Evolutionary conservation across 1,140 invertebrate species (phyloP), one percentile per base, ranked within the genome.

Genomic region (Plectrocnemia conspersa): DNA sequence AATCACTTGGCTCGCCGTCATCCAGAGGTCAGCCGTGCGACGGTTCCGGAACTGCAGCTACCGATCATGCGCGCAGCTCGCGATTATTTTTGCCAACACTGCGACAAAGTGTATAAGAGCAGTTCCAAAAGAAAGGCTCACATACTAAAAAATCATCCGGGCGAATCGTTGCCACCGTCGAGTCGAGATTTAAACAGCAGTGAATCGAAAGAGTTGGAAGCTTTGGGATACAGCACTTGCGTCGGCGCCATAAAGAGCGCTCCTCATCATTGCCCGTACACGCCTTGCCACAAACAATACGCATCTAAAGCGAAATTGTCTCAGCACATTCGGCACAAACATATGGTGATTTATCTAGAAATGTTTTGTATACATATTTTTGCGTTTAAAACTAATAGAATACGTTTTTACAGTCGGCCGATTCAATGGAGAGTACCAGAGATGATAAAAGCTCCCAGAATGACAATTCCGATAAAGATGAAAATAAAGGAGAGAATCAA

Each of bases 1-100:
- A 92, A 93, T 71, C 89, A 92, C 71, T 73, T 91, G 47, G 87
- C 86, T n/a, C 89, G 88, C 66, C 70, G 86, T 33, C 89, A 92
- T 74, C 88, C 89, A 0, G 85, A 88, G 54, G 79, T 89, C 6
- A 78, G 79, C 40, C 81, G 82, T 1, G 82, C 87, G 53, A 80
- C 82, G 4, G 84, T 93, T 2, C 88, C 88, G 3, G 89, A 91
- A 72, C 75, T 93, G 11, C 90, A 88, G 67, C 71, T 89, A 49
- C 89, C 89, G 0, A 91, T 93, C 60, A 69, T 89, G 15, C 79
- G 86, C 63, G 82, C 85, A n/a, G 86, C 84, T 9, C 77, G 82
- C 33, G 85, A 89, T 69, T 93, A 89, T 70, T 89, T 82, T 70
- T 93, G 89, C 68, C 85, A 88, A 64, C 89, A 91, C 66, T 93